Base-by-base conservation (phyloP, 2,888 invertebrate species). In the Arctia plantaginis region DNA sequence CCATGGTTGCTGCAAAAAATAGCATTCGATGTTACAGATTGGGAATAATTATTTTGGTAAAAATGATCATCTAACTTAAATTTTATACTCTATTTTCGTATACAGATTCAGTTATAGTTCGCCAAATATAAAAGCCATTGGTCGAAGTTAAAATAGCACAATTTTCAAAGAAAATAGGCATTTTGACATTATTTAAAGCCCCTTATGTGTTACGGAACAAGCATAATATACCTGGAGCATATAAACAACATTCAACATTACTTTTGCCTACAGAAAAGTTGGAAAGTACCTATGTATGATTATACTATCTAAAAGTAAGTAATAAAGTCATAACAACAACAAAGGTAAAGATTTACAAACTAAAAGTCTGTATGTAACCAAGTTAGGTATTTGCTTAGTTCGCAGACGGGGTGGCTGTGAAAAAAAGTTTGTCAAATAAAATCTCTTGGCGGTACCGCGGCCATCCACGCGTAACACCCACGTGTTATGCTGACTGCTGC, bases 381-480 rank as follows among this genome's bases (percentile, higher is more conserved):
- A 85, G 83, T 88, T 88, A 90, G 90, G 90, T 94, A 93, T 94
- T 94, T 95, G 94, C 94, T 93, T 93, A 94, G 94, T 93, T 91
- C 84, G 94, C 94, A 94, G 94, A 94, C 95, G 88, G 94, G 94
- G 93, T 92, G 93, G 92, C 84, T 85, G 87, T 87, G 90, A 89
- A 93, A 94, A 68, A 94, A 94, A 94, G 93, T 93, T 93, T 89
- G 89, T 93, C 92, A 93, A 94, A 95, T 93, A 94, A 93, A 94
- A 93, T 91, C 92, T 92, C 88, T 87, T 88, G 86, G 87, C 86
- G 85, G 76, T 86, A 85, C 89, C 87, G 87, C 89, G 84, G 84
- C 87, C 88, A 87, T 87, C 90, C 88, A 85, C 87, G 89, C 89
- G 91, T 85, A 88, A 86, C 91, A 87, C 93, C 93, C 86, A 89